A percentile compares a stretch with the other conserved stretches of the same genome.
Conservation (phyloP, 2,888 invertebrate genomes). For the Scaptodrosophila latifasciaeformis region DNA sequence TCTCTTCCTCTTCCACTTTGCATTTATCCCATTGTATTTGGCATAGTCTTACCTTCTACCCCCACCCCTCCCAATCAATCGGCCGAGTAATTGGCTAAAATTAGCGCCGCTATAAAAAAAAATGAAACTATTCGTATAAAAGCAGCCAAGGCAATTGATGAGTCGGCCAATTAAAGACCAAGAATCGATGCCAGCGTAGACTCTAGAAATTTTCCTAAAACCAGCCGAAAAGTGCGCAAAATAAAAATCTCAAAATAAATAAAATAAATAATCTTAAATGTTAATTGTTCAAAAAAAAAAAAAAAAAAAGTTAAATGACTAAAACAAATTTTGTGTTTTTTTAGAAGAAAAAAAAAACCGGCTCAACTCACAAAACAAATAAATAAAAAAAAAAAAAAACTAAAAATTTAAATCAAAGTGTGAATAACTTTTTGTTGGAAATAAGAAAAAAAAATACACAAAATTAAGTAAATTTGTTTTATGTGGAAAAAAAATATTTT, state of each 20-base stretch:
- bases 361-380: too few relatives aligned
- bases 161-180: slow-evolving; percentile 31
- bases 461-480: slow-evolving; percentile 20
- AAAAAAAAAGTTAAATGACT: slow-evolving; percentile 4
- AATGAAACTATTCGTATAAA: slow-evolving; percentile 26
- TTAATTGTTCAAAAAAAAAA: slow-evolving; percentile 37
- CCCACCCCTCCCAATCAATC: slow-evolving; percentile 6
- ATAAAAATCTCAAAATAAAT: slow-evolving; percentile 11
- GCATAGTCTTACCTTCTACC: slow-evolving; percentile 7
- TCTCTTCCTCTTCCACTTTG: too few relatives aligned
- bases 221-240: slow-evolving; percentile 44
- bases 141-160: slow-evolving; percentile 28
- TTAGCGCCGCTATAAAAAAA: slow-evolving; percentile 32
- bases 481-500: too few relatives aligned
- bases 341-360: too few relatives aligned
- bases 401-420: too few relatives aligned
- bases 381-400: too few relatives aligned
- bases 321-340: too few relatives aligned
- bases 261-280: slow-evolving; percentile 24
- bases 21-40: slow-evolving; percentile 12
- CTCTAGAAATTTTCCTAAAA: slow-evolving; percentile 17
- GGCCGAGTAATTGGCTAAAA: slow-evolving; percentile 30
- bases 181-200: slow-evolving; percentile 43
- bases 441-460: slow-evolving; percentile 1
- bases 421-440: too few relatives aligned